Evolutionary conservation across 23 tunicate genomes (phyloP), one percentile per base, ranked within the genome.

Genomic region (Diplosoma virens): DNA sequence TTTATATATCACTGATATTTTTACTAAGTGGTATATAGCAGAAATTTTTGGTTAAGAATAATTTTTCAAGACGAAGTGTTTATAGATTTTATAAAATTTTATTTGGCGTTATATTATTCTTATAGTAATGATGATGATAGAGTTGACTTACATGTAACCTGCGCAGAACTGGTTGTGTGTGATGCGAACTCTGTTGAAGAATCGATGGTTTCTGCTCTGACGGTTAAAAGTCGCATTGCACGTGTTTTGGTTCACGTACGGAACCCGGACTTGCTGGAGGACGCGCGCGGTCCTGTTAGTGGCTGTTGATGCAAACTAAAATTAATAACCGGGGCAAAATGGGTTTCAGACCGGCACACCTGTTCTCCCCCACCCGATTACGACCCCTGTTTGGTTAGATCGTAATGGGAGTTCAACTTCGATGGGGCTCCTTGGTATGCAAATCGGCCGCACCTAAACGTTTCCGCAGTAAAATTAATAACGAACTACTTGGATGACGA

Each of bases 391-490:
- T 29, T 87, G 41, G 1, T 33, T 27, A 72, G 14, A n/a, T 2
- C 4, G 9, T 72, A 76, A 58, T 22, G 83, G 95, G 18, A 87
- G 69, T 2, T 30, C 32, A 32, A 71, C 36, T 70, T 87, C 79
- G 22, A 66, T 33, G 28, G 54, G 74, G 14, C 77, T 45, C 18
- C 87, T 34, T 9, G 95, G 93, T 7, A 87, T 34, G 60, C 93
- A 87, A 20, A 87, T 66, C 2, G 93, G 93, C 3, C 86, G 86
- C n/a, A 80, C 93, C 93, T 87, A 0, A 61, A 75, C 71, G 0
- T 25, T 30, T 16, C 11, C n/a, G n/a, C n/a, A n/a, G n/a, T n/a
- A n/a, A n/a, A n/a, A n/a, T n/a, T n/a, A n/a, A n/a, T n/a, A n/a
- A n/a, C n/a, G n/a, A n/a, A n/a, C n/a, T n/a, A n/a, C n/a, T n/a